Base-by-base conservation (phyloP, 2,888 invertebrate species). In the Thera britannica region DNA sequence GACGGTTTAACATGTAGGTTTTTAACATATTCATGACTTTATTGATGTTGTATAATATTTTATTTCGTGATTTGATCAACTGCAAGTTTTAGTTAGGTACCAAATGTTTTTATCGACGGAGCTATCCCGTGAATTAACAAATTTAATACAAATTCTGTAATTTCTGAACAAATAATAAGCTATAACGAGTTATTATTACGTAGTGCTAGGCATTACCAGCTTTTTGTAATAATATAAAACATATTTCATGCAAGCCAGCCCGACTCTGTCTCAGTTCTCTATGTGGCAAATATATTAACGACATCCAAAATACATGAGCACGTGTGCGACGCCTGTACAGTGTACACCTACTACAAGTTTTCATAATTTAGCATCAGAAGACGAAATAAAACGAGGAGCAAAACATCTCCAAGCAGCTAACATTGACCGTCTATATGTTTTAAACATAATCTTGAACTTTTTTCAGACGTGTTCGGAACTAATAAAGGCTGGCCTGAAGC, bases 401-500 rank as follows among this genome's bases (percentile, higher is more conserved):
- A 23, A 23, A 23, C 23, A 23, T 23, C 23, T 23, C 23, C 23
- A 23, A 23, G 23, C 23, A 23, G 1, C 0, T 7, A 41, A 41
- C 41, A 41, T 41, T 41, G 41, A 41, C 41, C 5, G 41, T 41
- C 41, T 2, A 2, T 41, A 41, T 41, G 41, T 12, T 12, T 38
- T 38, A n/a, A 56, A 38, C 1, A 12, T 62, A 34, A 36, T 6
- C 23, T 23, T 23, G 23, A 23, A 23, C 23, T 23, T 23, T 49
- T 75, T 72, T 38, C 96, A 97, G 95, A 98, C 97, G 77, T 96
- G 97, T 90, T 97, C 98, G 83, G 97, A 97, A 90, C 95, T 98
- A 78, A 98, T 98, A 90, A 98, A 98, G 93, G 98, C 95, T 90
- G 97, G 98, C 75, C 94, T 98, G 87, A 98, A 98, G 94, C 94